Base-by-base conservation (phyloP, 2,113 vertebrate species). In the Baryphthengus martii region DNA sequence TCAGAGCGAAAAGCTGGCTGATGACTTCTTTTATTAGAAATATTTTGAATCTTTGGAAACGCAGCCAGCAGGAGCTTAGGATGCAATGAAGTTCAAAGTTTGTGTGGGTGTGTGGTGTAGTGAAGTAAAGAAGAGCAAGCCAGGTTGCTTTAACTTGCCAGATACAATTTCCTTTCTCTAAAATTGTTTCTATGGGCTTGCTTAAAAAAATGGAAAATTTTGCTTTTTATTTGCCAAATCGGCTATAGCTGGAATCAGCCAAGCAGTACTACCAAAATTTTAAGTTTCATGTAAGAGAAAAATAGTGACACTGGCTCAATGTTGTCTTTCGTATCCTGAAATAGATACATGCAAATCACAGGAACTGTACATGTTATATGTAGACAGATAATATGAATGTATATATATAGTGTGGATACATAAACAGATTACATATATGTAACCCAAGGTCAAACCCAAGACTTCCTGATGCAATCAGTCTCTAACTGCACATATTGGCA, bases 151-250 rank as follows among this genome's bases (percentile, higher is more conserved):
- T 93, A 94, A 90, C 83, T 89, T 96, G 93, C 92, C 93, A 96
- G 88, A 90, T 84, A 88, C 76, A 93, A 95, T 95, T 95, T 96
- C 93, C 96, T 94, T 72, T 96, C 88, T 90, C 68, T 56, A 84
- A 85, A 9, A 33, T 52, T 73, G 66, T 85, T 93, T 96, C 95
- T 56, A 84, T 25, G 76, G 79, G 24, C 33, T 85, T 88, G 72
- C 65, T 85, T 66, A 80, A 88, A 96, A 94, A 93, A 76, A 4
- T 76, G 78, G 67, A 80, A 90, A 88, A 94, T 23, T 13, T 87
- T 83, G 79, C 50, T 86, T 93, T 95, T 87, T 59, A 74, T 71
- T 95, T 89, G 76, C 79, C 82, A 84, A 90, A 92, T 77, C 74
- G 5, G 55, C 79, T 77, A 71, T 89, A 86, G 56, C 50, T 74